A percentile compares a stretch with the other conserved stretches of the same genome.
phyloP scores from a whole-genome alignment of 2,113 vertebrate genomes.

The Pipra filicauda region DNA sequence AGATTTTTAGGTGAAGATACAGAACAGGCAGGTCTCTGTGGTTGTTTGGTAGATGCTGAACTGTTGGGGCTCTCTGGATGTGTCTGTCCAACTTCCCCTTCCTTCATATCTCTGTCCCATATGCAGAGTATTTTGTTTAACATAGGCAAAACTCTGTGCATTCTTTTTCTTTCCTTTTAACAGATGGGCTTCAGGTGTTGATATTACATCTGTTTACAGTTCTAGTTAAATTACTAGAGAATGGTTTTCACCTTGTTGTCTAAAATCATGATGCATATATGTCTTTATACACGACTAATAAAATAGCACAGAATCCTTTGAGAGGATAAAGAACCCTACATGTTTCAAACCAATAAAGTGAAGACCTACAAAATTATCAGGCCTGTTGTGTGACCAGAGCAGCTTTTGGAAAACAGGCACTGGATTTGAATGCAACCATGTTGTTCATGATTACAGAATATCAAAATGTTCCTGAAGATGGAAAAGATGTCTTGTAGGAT shows the following conservation, averaged over 20 bases:
- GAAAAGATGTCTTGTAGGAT: background rate
- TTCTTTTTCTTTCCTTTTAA: background rate
- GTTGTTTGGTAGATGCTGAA: background rate
- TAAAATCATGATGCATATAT: background rate
- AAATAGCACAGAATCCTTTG: background rate
- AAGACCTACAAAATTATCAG: background rate
- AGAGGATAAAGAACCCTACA: background rate
- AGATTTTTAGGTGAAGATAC: background rate
- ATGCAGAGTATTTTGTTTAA: background rate
- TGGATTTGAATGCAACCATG: background rate
- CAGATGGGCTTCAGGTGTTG: background rate
- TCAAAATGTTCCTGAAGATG: background rate
- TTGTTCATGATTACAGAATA: background rate
- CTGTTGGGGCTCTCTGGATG: background rate
- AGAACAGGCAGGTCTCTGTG: fast-evolving
- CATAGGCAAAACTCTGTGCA: background rate
- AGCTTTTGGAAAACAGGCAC: background rate
- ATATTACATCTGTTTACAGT: background rate
- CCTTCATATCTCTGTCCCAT: background rate
- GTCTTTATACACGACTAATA: background rate
- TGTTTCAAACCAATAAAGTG: background rate
- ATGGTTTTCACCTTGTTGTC: background rate
- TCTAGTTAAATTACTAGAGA: background rate
- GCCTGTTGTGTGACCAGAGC: background rate
- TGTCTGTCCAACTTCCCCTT: no score